Conservation (phyloP, 1,140 invertebrate species). For the Drosophila sturtevanti region DNA sequence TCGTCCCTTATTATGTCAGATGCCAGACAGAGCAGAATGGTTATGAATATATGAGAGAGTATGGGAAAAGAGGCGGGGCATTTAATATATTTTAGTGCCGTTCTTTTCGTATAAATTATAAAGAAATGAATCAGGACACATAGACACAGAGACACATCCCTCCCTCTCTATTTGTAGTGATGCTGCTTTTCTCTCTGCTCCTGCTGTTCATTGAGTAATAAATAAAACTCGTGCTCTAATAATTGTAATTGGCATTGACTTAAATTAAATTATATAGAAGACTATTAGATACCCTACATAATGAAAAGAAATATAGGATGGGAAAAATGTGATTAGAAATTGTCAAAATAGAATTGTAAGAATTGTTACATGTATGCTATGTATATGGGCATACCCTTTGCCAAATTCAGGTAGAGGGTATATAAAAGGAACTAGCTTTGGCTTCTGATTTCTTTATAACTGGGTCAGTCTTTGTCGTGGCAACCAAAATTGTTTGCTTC, state of each 20-base stretch:
- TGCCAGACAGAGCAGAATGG: constrained; percentile 32
- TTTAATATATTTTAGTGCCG: constrained; percentile 69
- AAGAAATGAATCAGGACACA: constrained; percentile 67
- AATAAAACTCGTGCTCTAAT: constrained; percentile 73
- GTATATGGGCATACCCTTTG: background rate
- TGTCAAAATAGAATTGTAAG: too few species aligned
- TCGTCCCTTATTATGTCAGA: too few species aligned
- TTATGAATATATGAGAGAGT: constrained; percentile 11
- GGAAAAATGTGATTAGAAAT: too few species aligned
- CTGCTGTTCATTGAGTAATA: constrained; percentile 39
- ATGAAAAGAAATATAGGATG: background rate
- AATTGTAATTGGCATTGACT: constrained; percentile 68
- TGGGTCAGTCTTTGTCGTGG: constrained; percentile 59
- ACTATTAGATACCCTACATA: background rate
- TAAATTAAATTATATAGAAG: background rate
- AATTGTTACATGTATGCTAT: too few species aligned
- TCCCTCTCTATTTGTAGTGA: background rate
- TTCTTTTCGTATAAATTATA: constrained; percentile 70
- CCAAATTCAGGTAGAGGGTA: background rate
- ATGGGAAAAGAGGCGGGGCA: constrained; percentile 9
- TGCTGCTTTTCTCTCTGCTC: background rate
- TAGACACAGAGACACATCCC: background rate
- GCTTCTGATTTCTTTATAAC: constrained; percentile 52
- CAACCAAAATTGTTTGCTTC: constrained; percentile 42
- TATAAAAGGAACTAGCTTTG: constrained; percentile 34